Conservation (phyloP, 2,888 invertebrate genomes). For the Tipula lateralis region DNA sequence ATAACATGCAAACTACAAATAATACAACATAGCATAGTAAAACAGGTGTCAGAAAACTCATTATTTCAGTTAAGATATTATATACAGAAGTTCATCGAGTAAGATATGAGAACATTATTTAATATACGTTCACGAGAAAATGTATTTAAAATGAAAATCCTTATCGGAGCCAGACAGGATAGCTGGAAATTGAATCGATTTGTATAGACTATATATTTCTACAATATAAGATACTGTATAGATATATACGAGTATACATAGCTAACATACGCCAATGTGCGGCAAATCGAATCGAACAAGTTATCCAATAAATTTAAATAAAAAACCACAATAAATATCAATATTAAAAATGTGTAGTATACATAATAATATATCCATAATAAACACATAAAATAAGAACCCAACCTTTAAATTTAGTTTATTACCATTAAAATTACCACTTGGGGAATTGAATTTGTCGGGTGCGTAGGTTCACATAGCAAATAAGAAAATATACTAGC, state of each 20-base stretch:
- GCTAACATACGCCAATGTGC: background rate
- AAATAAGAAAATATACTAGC: background rate
- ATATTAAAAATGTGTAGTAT: background rate
- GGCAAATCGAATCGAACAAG: background rate
- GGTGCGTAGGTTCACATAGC: background rate
- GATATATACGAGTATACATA: no score
- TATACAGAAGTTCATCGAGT: background rate
- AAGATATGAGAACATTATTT: background rate
- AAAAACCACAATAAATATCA: background rate
- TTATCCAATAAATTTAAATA: background rate
- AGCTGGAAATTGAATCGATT: background rate
- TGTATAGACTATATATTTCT: background rate
- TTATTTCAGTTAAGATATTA: background rate
- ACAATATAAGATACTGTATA: background rate
- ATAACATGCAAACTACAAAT: background rate
- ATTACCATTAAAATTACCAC: background rate
- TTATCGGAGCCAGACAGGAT: background rate
- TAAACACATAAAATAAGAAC: background rate
- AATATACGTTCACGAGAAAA: background rate
- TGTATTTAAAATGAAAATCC: background rate
- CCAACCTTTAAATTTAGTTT: background rate
- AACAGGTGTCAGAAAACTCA: background rate
- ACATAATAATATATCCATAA: background rate
- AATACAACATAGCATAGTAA: background rate
- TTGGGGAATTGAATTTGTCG: background rate